These are phyloP conservation scores for Notarius quadriscutis DNA, from an alignment of 2,113 vertebrate species.

Conservation along the genomic window DNA sequence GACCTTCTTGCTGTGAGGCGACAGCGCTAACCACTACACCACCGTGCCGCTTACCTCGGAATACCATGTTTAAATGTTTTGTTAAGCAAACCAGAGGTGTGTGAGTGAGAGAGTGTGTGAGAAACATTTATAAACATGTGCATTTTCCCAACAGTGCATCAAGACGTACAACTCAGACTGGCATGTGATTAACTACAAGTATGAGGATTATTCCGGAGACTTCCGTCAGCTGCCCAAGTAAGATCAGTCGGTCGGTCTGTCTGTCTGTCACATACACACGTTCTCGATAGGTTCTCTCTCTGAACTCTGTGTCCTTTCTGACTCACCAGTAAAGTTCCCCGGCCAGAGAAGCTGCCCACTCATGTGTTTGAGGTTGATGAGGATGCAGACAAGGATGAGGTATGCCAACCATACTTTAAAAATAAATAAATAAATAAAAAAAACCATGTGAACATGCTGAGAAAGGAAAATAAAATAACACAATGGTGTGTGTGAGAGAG, in stretches of 20 bases:
- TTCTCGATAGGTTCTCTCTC: neutral
- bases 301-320: neutral
- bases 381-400: slow-evolving; percentile 97
- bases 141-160: slow-evolving; percentile 80
- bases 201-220: slow-evolving; percentile 96
- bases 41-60: too few relatives aligned
- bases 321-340: slow-evolving; percentile 81
- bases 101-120: neutral
- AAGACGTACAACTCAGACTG: slow-evolving; percentile 96
- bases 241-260: slow-evolving; percentile 56
- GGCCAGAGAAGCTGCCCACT: slow-evolving; percentile 86
- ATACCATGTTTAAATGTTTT: too few relatives aligned
- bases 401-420: slow-evolving; percentile 48
- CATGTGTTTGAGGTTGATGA: slow-evolving; percentile 98
- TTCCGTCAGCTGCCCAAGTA: slow-evolving; percentile 95
- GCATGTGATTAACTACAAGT: slow-evolving; percentile 94
- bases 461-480: neutral
- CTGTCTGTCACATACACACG: neutral
- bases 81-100: too few relatives aligned
- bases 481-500: neutral
- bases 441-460: neutral
- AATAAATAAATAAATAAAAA: too few relatives aligned
- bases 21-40: too few relatives aligned
- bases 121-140: neutral
- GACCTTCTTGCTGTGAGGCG: too few relatives aligned